Conservation (phyloP, 2,113 vertebrate genomes). For the Drymodes brunneopygia region DNA sequence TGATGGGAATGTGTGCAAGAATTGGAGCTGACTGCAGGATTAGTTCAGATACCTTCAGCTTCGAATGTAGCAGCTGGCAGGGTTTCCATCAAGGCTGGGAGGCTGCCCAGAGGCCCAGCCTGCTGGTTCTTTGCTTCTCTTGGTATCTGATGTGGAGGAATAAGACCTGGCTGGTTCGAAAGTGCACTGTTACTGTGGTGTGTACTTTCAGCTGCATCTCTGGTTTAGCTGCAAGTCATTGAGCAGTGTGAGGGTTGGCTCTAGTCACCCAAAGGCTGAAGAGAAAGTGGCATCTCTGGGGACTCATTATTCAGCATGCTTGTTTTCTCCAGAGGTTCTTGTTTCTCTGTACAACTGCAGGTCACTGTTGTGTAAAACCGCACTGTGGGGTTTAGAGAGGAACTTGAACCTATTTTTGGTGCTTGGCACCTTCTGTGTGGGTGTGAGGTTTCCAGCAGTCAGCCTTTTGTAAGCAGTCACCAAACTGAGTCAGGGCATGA, state of each 20-base stretch:
- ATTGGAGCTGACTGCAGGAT: background rate
- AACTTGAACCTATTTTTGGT: background rate
- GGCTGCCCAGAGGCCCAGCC: background rate
- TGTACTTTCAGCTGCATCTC: background rate
- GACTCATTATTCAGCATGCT: background rate
- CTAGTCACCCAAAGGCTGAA: background rate
- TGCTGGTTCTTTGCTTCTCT: background rate
- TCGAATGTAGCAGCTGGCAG: background rate
- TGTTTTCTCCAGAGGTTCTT: background rate
- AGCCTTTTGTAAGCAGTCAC: background rate
- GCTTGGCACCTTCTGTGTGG: background rate
- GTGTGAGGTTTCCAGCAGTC: background rate
- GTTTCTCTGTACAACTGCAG: background rate
- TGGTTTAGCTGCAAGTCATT: background rate
- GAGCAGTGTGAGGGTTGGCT: background rate
- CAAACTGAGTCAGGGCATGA: background rate
- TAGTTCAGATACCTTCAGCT: background rate
- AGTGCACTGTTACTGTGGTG: background rate
- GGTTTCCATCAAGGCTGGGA: background rate
- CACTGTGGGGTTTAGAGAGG: background rate
- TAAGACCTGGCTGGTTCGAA: background rate
- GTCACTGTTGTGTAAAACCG: background rate
- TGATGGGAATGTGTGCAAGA: background rate
- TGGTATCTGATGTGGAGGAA: background rate
- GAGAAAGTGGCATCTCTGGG: background rate